Evolutionary conservation across 2,888 invertebrate species (phyloP).

Genomic region (Conchocele bisecta): DNA sequence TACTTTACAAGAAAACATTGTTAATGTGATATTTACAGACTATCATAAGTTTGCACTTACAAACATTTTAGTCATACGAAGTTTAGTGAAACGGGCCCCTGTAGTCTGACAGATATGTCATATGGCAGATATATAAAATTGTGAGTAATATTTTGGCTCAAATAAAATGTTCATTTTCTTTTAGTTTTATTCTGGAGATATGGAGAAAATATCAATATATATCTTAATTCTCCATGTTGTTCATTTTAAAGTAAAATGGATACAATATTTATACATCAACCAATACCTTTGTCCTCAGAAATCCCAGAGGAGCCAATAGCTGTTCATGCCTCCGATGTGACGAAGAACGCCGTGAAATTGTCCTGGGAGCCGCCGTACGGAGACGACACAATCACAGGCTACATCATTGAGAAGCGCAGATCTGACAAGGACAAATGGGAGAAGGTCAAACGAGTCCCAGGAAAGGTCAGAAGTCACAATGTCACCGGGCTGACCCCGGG

Average conservation of each 20-base stretch:
- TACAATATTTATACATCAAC: neutral
- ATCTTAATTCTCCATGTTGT: too few relatives aligned
- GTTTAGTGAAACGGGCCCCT: too few relatives aligned
- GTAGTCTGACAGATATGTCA: too few relatives aligned
- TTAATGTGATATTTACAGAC: too few relatives aligned
- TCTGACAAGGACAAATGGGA: constrained; percentile 90
- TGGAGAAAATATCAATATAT: too few relatives aligned
- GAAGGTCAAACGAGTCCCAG: constrained; percentile 69
- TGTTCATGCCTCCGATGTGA: constrained; percentile 75
- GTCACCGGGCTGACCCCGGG: constrained; percentile 71
- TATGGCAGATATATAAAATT: too few relatives aligned
- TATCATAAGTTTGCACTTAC: too few relatives aligned
- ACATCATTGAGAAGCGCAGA: constrained; percentile 83
- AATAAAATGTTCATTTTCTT: too few relatives aligned
- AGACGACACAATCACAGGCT: constrained; percentile 78
- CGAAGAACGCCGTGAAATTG: constrained; percentile 73
- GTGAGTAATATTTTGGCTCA: too few relatives aligned
- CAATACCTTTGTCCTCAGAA: constrained; percentile 51
- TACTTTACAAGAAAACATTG: too few relatives aligned
- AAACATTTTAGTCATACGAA: too few relatives aligned
- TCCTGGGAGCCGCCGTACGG: constrained; percentile 80
- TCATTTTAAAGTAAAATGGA: neutral
- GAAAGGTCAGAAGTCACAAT: constrained; percentile 66
- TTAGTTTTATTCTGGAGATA: neutral
- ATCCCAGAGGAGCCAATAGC: constrained; percentile 74